phyloP scores from a whole-genome alignment of 2,888 invertebrate genomes.

The Ganaspis brasiliensis region DNA sequence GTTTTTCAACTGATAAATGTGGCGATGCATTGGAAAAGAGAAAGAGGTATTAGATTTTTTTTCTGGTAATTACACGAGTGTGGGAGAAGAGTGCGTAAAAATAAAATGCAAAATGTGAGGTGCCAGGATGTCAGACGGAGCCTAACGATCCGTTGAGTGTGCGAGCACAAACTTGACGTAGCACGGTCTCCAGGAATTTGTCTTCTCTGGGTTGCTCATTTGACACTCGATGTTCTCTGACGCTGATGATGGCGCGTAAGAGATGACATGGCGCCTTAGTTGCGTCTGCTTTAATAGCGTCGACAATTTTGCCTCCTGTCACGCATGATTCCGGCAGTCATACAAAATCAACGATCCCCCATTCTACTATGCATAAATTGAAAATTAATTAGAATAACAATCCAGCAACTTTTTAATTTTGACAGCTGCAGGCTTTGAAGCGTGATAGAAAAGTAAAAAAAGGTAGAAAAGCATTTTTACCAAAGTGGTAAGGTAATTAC shows the following conservation, averaged over 20 bases:
- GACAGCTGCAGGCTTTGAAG: too few relatives aligned
- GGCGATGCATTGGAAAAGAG: slow-evolving; percentile 8
- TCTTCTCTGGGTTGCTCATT: slow-evolving; percentile 69
- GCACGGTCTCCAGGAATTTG: slow-evolving; percentile 68
- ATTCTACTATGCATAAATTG: neutral
- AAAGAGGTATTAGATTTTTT: neutral
- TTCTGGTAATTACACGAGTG: slow-evolving; percentile 36
- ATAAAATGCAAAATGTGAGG: slow-evolving; percentile 62
- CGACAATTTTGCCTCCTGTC: slow-evolving; percentile 61
- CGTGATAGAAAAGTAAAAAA: too few relatives aligned
- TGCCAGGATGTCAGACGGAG: slow-evolving; percentile 54
- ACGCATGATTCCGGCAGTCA: slow-evolving; percentile 56
- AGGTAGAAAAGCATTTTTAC: too few relatives aligned
- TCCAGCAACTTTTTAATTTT: too few relatives aligned
- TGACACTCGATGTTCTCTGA: slow-evolving; percentile 73
- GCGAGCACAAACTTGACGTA: slow-evolving; percentile 64
- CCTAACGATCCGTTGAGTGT: slow-evolving; percentile 75
- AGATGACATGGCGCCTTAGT: slow-evolving; percentile 60
- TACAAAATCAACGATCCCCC: slow-evolving; percentile 32
- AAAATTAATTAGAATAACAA: slow-evolving; percentile 22
- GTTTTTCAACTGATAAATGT: slow-evolving; percentile 37
- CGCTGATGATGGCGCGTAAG: slow-evolving; percentile 63
- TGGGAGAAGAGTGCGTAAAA: slow-evolving; percentile 58
- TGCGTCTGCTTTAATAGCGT: slow-evolving; percentile 59
- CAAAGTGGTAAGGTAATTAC: too few relatives aligned